These are phyloP conservation scores for Anaspis maculata DNA, from an alignment of 2,888 invertebrate genomes.

Conservation along the genomic window DNA sequence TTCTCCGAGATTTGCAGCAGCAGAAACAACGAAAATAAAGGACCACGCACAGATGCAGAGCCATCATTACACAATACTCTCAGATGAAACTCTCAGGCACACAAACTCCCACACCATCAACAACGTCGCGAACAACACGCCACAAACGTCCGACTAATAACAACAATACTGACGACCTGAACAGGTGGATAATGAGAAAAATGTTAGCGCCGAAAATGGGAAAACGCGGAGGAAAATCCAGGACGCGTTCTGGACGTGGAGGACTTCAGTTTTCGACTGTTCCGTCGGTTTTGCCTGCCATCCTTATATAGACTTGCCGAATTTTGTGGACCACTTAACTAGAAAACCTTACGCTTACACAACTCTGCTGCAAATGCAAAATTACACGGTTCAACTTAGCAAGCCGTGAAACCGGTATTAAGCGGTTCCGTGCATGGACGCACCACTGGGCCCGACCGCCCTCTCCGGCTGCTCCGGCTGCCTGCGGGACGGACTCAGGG, in stretches of 20 bases:
- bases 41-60: too few species aligned
- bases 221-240: too few species aligned
- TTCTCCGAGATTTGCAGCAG: too few species aligned
- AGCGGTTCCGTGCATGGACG: slow-evolving; percentile 42
- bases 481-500: slow-evolving; percentile 12
- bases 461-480: slow-evolving; percentile 1
- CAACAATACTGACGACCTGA: too few species aligned
- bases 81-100: too few species aligned
- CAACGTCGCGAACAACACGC: too few species aligned
- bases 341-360: slow-evolving; percentile 51
- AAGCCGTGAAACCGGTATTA: slow-evolving; percentile 48
- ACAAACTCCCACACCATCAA: too few species aligned
- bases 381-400: slow-evolving; percentile 52
- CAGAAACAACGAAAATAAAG: too few species aligned
- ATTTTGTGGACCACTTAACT: slow-evolving; percentile 56
- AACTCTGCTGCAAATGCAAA: slow-evolving; percentile 49
- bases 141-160: too few species aligned
- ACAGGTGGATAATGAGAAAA: too few species aligned
- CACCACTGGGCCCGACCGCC: slow-evolving; percentile 30
- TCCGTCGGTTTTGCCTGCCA: slow-evolving; percentile 28
- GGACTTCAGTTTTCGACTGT: slow-evolving; percentile 28
- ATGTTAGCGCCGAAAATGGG: too few species aligned
- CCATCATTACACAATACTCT: too few species aligned
- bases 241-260: slow-evolving; percentile 11
- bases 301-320: slow-evolving; percentile 51